Evolutionary conservation across 2,888 invertebrate genomes (phyloP).

Genomic region (Ctena decussata): DNA sequence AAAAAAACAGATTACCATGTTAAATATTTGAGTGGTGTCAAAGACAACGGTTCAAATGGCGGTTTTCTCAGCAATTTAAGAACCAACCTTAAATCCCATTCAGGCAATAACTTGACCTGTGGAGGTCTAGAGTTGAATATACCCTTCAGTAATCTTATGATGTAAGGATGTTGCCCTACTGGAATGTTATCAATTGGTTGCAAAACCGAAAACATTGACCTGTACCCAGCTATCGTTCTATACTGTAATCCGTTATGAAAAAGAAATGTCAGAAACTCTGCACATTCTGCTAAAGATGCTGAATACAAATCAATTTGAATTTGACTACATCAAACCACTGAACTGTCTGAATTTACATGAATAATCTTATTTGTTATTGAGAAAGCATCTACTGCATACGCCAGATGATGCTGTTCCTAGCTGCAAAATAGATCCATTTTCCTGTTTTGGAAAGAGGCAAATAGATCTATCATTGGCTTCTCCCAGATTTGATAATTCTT

Average conservation of each 20-base stretch:
- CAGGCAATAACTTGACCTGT: too few relatives aligned
- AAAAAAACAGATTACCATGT: conserved; percentile 21
- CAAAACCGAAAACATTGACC: too few relatives aligned
- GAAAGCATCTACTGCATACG: conserved; percentile 46
- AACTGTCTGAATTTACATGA: conserved; percentile 19
- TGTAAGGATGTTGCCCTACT: conserved; percentile 39
- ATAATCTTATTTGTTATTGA: too few relatives aligned
- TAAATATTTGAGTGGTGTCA: conserved; percentile 26
- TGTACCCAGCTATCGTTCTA: conserved; percentile 29
- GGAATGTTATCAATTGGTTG: too few relatives aligned
- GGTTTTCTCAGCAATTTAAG: too few relatives aligned
- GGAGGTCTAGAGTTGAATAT: too few relatives aligned
- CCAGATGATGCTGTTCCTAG: conserved; percentile 32
- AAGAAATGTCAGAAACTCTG: too few relatives aligned
- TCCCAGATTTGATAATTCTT: conserved; percentile 14
- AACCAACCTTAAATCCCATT: conserved; percentile 57
- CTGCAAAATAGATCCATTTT: conserved; percentile 37
- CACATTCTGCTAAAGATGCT: too few relatives aligned
- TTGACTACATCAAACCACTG: conserved; percentile 38
- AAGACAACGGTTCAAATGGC: conserved; percentile 39
- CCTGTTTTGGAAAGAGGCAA: conserved; percentile 37
- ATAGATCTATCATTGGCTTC: conserved; percentile 38
- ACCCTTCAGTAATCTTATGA: too few relatives aligned
- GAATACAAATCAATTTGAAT: too few relatives aligned
- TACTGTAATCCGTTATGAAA: conserved; percentile 17